Evolutionary conservation across 2,888 invertebrate genomes (phyloP), one percentile per base, ranked within the genome.

Genomic region (Oscheius sp.): DNA sequence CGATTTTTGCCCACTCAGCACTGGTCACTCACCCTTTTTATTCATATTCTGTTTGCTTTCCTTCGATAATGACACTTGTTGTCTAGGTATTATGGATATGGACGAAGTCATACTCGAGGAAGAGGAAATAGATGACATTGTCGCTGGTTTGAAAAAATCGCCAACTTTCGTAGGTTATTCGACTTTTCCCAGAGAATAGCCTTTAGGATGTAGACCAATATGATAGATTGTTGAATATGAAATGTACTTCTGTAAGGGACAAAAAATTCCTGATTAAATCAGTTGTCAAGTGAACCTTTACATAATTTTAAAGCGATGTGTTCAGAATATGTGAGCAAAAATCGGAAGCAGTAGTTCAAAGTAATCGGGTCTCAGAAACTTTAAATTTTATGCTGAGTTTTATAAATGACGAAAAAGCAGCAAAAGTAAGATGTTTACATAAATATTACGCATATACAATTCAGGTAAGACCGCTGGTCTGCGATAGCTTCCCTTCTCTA

Each of bases 1-100:
- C 58, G 58, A 58, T 58, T 58, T 23, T 58, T 25, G 25, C 18
- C 25, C 53, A 35, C 35, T 58, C 25, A 58, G 58, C 35, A 35
- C 58, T n/a, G 58, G 58, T 58, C 58, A 58, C 58, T 58, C 58
- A 58, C 58, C 25, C 9, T 7, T 16, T 58, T 58, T 27, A 58
- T 58, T 27, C 58, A 58, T 6, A n/a, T 29, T 58, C 2, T 58
- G 58, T 58, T 58, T 58, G 58, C 58, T 58, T 16, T 35, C n/a
- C 29, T 29, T n/a, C 58, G 16, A 12, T 27, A 25, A 58, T 23
- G n/a, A 27, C 58, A 27, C 58, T 58, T 27, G 29, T 27, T 27
- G 27, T 58, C 27, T 35, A 25, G 29, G 29, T 27, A n/a, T 2
- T 25, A 58, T 58, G 58, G 58, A 58, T 16, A 13, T 35, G 35